Evolutionary conservation across 2,888 invertebrate species (phyloP).

Genomic region (Erebia palarica): DNA sequence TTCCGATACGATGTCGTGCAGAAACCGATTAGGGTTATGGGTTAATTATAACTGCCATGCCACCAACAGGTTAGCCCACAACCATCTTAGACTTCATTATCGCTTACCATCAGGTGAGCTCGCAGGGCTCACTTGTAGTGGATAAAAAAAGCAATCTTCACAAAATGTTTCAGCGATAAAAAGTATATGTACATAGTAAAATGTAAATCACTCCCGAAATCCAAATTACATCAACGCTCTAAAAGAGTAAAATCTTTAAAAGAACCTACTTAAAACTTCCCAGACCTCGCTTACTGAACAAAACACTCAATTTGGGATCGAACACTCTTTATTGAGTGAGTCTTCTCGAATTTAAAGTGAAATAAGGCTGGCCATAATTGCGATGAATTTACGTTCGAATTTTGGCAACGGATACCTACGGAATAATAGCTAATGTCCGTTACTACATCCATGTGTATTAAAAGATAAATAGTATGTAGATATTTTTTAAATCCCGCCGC

Average conservation of each 20-base stretch:
- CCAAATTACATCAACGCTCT: slow-evolving; percentile 31
- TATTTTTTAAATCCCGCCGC: too few species aligned
- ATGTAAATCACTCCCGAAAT: slow-evolving; percentile 3
- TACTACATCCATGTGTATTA: neutral
- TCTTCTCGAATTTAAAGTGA: slow-evolving; percentile 23
- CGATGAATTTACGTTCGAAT: neutral
- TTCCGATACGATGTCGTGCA: too few species aligned
- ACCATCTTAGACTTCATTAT: too few species aligned
- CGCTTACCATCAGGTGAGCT: too few species aligned
- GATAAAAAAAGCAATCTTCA: neutral
- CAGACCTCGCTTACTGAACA: slow-evolving; percentile 53
- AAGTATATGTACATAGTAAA: neutral
- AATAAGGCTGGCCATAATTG: slow-evolving; percentile 12
- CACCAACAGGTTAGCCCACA: too few species aligned
- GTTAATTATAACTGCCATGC: too few species aligned
- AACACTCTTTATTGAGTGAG: slow-evolving; percentile 48
- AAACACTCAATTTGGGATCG: slow-evolving; percentile 65
- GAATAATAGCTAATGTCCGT: neutral
- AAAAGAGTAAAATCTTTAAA: slow-evolving; percentile 25
- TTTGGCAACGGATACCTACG: neutral
- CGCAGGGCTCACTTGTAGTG: too few species aligned
- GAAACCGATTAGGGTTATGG: too few species aligned
- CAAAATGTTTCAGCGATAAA: neutral
- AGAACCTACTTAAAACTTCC: slow-evolving; percentile 49
- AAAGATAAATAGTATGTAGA: too few species aligned